Evolutionary conservation across 1,140 invertebrate species (phyloP), one percentile per base, ranked within the genome.

Genomic region (Coelopa frigida): DNA sequence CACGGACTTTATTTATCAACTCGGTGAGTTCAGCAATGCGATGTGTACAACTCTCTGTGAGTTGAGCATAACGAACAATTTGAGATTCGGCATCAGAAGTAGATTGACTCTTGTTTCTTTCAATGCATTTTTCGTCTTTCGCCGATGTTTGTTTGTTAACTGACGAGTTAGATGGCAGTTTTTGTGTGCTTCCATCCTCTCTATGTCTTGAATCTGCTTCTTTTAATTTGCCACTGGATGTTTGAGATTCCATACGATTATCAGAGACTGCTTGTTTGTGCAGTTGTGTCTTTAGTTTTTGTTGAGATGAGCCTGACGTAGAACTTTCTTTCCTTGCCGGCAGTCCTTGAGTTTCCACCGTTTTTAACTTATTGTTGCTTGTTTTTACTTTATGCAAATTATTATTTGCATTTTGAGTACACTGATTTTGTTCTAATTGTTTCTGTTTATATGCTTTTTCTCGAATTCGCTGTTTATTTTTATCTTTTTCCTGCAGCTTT

Each of bases 1-100:
- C 51, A 10, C 66, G 58, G 11, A 70, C 67, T 36, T 61, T 59
- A 8, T 52, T 55, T 5, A 70, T 70, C 5, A 66, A 48, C 6
- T 61, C 52, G 0, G 60, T 64, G 0, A 70, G 41, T 37, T 67
- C 63, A 1, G 59, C 57, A 7, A 70, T 69, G 0, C 67, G 55
- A 12, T 65, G 51, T 0, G 57, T 61, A 22, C 63, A 69, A 33
- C 60, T 70, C n/a, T 65, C 60, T 0, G 65, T 61, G 2, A 68
- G 46, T 27, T 51, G 37, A 0, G 51, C 58, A 43, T 59, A 67
- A 1, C 59, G 59, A 23, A 60, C 52, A 27, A 61, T 52, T 21
- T 46, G 49, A 12, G 21, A 10, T 38, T 47, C 32, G 15, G 22
- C 23, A 12, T 42, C 29, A 3, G 38, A 20, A 5, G 18, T 5